Conservation (phyloP, 2,888 invertebrate genomes). For the Ypsolopha sequella region DNA sequence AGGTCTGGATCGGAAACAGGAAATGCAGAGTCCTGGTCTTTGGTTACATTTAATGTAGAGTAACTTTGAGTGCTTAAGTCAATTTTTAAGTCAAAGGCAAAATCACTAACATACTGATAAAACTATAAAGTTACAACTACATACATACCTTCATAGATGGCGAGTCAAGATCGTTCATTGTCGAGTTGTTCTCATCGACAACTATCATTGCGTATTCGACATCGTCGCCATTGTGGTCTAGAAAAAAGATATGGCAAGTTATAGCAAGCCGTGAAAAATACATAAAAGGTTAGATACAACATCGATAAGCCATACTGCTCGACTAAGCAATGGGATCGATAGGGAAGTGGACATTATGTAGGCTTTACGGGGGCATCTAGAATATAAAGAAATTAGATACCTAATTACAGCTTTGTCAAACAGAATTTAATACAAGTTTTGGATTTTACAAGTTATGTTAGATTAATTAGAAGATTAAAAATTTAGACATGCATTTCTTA, state of each 20-base stretch:
- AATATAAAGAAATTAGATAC: not conserved
- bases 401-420: too few species aligned
- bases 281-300: conserved; percentile 24
- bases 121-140: not conserved
- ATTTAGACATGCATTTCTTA: too few species aligned
- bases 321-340: conserved; percentile 13
- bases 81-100: too few species aligned
- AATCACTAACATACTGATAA: too few species aligned
- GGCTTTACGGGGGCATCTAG: not conserved
- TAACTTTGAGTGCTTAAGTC: too few species aligned
- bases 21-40: too few species aligned
- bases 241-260: conserved; percentile 11
- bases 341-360: not conserved
- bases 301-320: conserved; percentile 46
- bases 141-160: conserved; percentile 85
- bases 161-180: conserved; percentile 84
- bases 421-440: too few species aligned
- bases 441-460: too few species aligned
- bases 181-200: conserved; percentile 90
- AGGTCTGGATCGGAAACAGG: too few species aligned
- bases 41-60: too few species aligned
- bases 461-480: too few species aligned
- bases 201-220: conserved; percentile 92
- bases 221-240: conserved; percentile 77
- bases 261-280: not conserved